Base-by-base conservation (phyloP, 1,140 invertebrate genomes). In the Bilobella aurantiaca region DNA sequence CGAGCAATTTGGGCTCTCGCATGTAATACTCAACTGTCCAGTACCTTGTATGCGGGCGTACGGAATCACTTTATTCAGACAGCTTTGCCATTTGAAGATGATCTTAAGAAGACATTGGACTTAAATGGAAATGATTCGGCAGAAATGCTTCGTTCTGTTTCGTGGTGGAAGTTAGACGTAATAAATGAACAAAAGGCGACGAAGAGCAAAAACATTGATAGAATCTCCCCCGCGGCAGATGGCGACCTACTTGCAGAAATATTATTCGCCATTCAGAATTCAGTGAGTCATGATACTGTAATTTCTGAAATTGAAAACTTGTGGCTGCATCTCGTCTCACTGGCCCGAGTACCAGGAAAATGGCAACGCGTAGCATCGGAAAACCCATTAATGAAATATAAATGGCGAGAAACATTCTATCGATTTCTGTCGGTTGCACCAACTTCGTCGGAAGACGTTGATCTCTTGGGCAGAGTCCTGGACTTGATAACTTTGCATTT, bases 391-490 rank as follows among this genome's bases (percentile, higher is more conserved):
- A 29, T 31, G 12, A 8, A 59, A 12, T 34, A 25, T 47, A 1
- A 56, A 30, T 72, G 65, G 65, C n/a, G 66, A 32, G 68, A 68
- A 14, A 25, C 71, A 25, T 72, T 72, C 57, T 69, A 66, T 49
- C 21, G 68, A 30, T 72, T 69, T 64, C 49, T 72, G 29, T 72
- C 63, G n/a, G 66, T 72, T n/a, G 71, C 69, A 58, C 71, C 71
- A 27, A 69, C 68, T 1, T 63, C 49, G 30, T 14, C 31, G 0
- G 68, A 69, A 58, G 71, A 72, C 57, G 71, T 69, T 56, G 53
- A 67, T 12, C 42, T 72, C 18, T 49, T 69, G 0, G 56, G 62
- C 8, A 32, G 60, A 49, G 63, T 69, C 12, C 28, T 72, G 3
- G 66, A 72, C 21, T 30, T 72, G 1, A 61, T 69, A 16, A 29